Percentiles rank a stretch among this genome's conserved stretches.
Conservation (phyloP, 2,888 invertebrate genomes). For the Scaeva pyrastri region DNA sequence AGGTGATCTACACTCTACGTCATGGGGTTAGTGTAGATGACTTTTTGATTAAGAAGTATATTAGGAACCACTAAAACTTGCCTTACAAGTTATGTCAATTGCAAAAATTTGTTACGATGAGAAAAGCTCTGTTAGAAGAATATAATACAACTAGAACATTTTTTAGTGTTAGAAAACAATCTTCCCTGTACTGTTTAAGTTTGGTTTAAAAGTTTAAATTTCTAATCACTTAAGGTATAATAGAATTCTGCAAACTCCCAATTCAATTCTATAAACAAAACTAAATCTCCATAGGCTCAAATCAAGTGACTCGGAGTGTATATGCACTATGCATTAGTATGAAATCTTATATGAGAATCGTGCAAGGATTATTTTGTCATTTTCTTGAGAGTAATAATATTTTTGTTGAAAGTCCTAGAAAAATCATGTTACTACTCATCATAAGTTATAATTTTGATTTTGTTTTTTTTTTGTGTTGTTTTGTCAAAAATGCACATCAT, state of each 20-base stretch:
- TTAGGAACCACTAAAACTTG: too few species aligned
- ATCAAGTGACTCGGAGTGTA: neutral
- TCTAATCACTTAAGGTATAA: too few species aligned
- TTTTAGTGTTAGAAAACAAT: too few species aligned
- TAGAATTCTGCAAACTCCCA: too few species aligned
- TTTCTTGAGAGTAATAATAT: slow-evolving; percentile 1
- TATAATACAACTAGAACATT: too few species aligned
- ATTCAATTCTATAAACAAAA: too few species aligned
- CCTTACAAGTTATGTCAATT: too few species aligned
- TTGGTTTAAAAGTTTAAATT: too few species aligned
- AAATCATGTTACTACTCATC: neutral
- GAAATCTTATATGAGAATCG: slow-evolving; percentile 52
- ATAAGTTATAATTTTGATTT: neutral
- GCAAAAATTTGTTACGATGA: too few species aligned
- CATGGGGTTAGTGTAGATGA: too few species aligned
- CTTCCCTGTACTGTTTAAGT: too few species aligned
- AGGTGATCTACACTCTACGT: neutral
- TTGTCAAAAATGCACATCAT: neutral
- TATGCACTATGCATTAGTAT: slow-evolving; percentile 48
- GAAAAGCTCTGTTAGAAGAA: too few species aligned
- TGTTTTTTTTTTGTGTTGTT: neutral
- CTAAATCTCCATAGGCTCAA: neutral
- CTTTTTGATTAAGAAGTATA: neutral
- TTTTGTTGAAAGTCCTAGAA: slow-evolving; percentile 2
- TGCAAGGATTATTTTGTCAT: slow-evolving; percentile 47